Base-by-base conservation (phyloP, 2,113 vertebrate genomes). In the Callipepla squamata region DNA sequence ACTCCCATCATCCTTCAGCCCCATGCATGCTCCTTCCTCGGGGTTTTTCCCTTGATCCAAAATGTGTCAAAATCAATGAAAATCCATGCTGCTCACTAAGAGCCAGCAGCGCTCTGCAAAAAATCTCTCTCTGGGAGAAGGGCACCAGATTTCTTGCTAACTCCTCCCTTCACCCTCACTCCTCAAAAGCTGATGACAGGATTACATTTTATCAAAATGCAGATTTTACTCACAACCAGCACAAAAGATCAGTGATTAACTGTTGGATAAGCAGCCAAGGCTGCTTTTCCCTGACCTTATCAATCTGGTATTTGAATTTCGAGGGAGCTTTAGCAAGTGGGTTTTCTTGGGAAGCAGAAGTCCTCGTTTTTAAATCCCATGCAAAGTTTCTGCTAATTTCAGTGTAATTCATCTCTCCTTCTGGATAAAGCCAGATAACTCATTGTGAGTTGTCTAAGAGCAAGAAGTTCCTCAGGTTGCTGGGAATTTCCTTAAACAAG, bases 231-330 rank as follows among this genome's bases (percentile, higher is more conserved):
- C 65, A 38, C n/a, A 96, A 85, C 65, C 80, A 90, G 93, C 82
- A 94, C 87, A 91, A 95, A 95, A 93, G 95, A 96, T 94, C 96
- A 95, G 89, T 40, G 89, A 94, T 91, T 89, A 91, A 80, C 76
- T 87, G 95, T 96, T 67, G 55, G 72, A 87, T 90, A 93, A 94
- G 94, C 87, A 96, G 91, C 82, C 91, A 95, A 94, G 91, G 85
- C 79, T 87, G 87, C 78, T 95, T 95, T 87, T 94, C 63, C 47
- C 79, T 88, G 87, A 94, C 90, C 93, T 92, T 94, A 95, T 94
- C 94, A 95, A 95, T 94, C 94, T 95, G 94, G 85, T 78, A 61
- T 92, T 94, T 93, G 76, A 86, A 61, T 96, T 96, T 93, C 63
- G 73, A 77, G 67, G 78, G 74, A 89, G 86, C 30, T 89, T 76